These are phyloP conservation scores for Hypselothyrea guttata DNA, from an alignment of 2,888 invertebrate species.

Conservation along the genomic window DNA sequence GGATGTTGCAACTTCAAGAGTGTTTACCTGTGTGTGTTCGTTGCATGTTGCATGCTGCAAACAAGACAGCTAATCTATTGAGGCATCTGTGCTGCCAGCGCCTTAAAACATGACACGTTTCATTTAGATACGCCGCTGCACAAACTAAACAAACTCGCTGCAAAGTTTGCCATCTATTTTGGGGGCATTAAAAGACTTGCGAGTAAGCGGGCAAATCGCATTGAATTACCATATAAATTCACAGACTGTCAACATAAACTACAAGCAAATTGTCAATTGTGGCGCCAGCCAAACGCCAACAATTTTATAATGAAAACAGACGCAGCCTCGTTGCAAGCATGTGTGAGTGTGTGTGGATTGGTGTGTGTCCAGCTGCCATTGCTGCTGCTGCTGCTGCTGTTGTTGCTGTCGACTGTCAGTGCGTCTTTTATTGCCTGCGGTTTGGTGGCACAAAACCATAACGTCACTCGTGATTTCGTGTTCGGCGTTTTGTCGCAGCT, in stretches of 20 bases:
- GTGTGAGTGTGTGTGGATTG: slow-evolving; percentile 15
- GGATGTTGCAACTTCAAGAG: slow-evolving; percentile 9
- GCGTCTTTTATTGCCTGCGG: slow-evolving; percentile 78
- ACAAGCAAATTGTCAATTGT: slow-evolving; percentile 73
- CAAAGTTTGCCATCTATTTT: slow-evolving; percentile 25
- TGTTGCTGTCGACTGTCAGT: slow-evolving; percentile 51
- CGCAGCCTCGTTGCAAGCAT: slow-evolving; percentile 5
- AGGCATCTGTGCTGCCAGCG: slow-evolving; percentile 65
- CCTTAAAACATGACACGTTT: slow-evolving; percentile 65
- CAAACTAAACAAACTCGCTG: slow-evolving; percentile 4
- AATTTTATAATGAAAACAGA: slow-evolving; percentile 72
- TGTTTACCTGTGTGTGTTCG: slow-evolving; percentile 11
- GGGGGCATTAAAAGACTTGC: slow-evolving; percentile 42
- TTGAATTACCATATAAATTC: slow-evolving; percentile 71
- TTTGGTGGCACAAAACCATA: slow-evolving; percentile 71
- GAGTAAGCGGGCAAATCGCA: slow-evolving; percentile 48
- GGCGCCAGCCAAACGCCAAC: slow-evolving; percentile 60
- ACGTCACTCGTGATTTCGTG: slow-evolving; percentile 76
- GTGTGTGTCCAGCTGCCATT: slow-evolving; percentile 48
- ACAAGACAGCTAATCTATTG: slow-evolving; percentile 69
- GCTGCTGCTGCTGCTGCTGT: slow-evolving; percentile 10
- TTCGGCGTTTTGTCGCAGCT: slow-evolving; percentile 43
- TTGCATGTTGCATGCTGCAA: slow-evolving; percentile 45
- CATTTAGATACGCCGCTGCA: slow-evolving; percentile 48
- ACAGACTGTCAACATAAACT: slow-evolving; percentile 69